Conservation (phyloP, 2,113 vertebrate species). For the Festucalex cinctus region DNA sequence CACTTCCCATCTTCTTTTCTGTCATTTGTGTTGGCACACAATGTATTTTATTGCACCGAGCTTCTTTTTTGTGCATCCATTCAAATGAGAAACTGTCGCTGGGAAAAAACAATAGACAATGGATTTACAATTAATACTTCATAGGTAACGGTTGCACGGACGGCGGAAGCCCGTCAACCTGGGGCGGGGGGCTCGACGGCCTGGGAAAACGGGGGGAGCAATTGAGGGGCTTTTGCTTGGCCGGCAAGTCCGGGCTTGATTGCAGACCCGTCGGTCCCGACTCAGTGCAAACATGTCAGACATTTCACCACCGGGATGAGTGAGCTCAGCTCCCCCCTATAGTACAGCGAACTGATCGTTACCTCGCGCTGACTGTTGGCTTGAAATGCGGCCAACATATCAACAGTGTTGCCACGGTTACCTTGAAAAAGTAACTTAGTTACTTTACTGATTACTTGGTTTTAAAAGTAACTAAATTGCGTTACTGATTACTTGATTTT, state of each 20-base stretch:
- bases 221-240: constrained; percentile 66
- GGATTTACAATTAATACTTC: constrained; percentile 1
- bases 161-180: background rate
- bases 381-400: constrained; percentile 25
- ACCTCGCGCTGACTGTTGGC: constrained; percentile 22
- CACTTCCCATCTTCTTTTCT: constrained; percentile 13
- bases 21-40: background rate
- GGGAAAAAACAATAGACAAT: constrained; percentile 11
- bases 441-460: too few relatives aligned
- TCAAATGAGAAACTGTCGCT: background rate
- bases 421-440: too few relatives aligned
- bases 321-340: constrained; percentile 29
- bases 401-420: too few relatives aligned
- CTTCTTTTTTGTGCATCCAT: background rate
- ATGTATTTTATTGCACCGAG: background rate
- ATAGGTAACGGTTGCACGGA: background rate
- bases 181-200: constrained; percentile 31
- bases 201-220: constrained; percentile 52
- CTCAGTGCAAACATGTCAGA: constrained; percentile 69
- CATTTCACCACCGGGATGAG: constrained; percentile 63
- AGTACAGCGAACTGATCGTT: constrained; percentile 34
- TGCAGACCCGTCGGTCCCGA: constrained; percentile 63
- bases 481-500: too few relatives aligned
- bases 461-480: too few relatives aligned
- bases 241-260: constrained; percentile 74